Percentiles rank a stretch among this genome's conserved stretches.
Conservation (phyloP, 2,888 invertebrate species). For the Carabus problematicus region DNA sequence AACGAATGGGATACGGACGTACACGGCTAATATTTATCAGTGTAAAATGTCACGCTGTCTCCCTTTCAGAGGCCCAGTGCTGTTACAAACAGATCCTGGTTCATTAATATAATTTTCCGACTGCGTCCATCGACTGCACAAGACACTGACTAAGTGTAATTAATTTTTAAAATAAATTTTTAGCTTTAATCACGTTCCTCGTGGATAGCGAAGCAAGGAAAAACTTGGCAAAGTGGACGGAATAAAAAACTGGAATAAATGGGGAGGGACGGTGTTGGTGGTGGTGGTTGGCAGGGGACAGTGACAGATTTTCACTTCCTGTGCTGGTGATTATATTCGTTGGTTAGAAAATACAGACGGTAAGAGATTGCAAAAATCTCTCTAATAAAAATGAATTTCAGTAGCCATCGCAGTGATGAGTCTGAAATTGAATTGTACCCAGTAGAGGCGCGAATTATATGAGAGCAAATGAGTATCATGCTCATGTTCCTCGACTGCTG, state of each 20-base stretch:
- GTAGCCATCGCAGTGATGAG: slow-evolving; percentile 16
- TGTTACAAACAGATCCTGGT: too few relatives aligned
- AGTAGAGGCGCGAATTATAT: not conserved
- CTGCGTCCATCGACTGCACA: slow-evolving; percentile 19
- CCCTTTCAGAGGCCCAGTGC: too few relatives aligned
- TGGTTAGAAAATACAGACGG: slow-evolving; percentile 23
- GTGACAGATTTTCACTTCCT: slow-evolving; percentile 29
- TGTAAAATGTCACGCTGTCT: too few relatives aligned
- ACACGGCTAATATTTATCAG: too few relatives aligned
- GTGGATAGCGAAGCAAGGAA: slow-evolving; percentile 12
- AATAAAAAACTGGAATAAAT: too few relatives aligned
- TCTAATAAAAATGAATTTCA: slow-evolving; percentile 39
- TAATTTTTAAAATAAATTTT: slow-evolving; percentile 30
- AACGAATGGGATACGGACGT: too few relatives aligned
- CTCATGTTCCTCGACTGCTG: too few relatives aligned
- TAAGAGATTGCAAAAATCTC: slow-evolving; percentile 33
- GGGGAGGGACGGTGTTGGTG: not conserved
- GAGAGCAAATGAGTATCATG: not conserved
- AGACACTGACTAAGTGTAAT: slow-evolving; percentile 23
- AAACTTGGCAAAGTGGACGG: slow-evolving; percentile 20
- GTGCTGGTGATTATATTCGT: slow-evolving; percentile 29
- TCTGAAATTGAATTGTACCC: slow-evolving; percentile 36
- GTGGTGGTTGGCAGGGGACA: slow-evolving; percentile 17
- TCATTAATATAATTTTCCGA: too few relatives aligned
- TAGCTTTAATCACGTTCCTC: slow-evolving; percentile 17